Base-by-base conservation (phyloP, 2,888 invertebrate genomes). In the Stomorhina lunata region DNA sequence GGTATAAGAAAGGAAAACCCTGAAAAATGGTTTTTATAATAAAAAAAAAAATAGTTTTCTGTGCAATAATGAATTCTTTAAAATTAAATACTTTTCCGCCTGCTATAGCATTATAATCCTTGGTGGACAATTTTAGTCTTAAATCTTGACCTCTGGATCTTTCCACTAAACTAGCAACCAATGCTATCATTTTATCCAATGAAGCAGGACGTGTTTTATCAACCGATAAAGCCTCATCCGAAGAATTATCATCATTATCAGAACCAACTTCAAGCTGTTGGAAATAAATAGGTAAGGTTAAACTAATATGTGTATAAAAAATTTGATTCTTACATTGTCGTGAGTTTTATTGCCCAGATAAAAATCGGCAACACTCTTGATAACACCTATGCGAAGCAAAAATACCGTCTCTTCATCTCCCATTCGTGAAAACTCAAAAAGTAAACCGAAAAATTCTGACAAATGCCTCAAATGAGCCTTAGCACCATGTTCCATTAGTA, bases 381-480 rank as follows among this genome's bases (percentile, higher is more conserved):
- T 97, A 37, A 97, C 96, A 88, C 96, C 96, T 75, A 96, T 95
- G 27, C 96, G 94, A 84, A 98, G 92, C 87, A 98, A 92, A 91
- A 98, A 98, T 89, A 95, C 94, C 29, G 96, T 95, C 90, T 98
- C 98, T 87, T 97, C 97, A 84, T 97, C 97, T 0, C 98, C 98
- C 96, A 98, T 96, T 90, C 97, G 96, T 86, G 97, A 97, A 91
- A 98, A 98, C 90, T 98, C 98, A 89, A 97, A 95, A 83, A 98
- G 92, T 86, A 98, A 94, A 43, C 96, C 95, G 90, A 98, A 98
- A 91, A 97, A 98, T 90, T 98, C 98, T 0, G 97, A 96, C 84
- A 98, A 92, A 90, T 98, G 96, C 81, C 96, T 95, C 81, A 97
- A 90, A 90, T 97, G 96, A 29, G 95, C 95, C 85, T 96, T 95